phyloP scores from a whole-genome alignment of 2,113 vertebrate species.

The Cololabis saira region DNA sequence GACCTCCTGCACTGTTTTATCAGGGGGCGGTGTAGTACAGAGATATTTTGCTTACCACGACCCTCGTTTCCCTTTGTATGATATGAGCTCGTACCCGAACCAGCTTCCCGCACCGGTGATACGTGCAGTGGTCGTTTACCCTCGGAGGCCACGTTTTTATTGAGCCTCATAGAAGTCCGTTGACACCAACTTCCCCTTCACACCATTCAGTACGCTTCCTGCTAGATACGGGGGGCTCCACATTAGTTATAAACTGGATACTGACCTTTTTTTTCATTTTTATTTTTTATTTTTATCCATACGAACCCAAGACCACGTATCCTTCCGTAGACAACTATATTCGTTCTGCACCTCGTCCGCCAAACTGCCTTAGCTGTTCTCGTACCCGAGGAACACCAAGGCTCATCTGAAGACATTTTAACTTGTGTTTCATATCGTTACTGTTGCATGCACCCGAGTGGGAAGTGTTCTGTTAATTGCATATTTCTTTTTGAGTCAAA shows the following conservation, averaged over 20 bases:
- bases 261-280: not conserved
- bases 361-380: constrained; percentile 63
- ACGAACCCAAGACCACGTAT: not conserved
- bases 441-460: constrained; percentile 71
- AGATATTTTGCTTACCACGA: too few relatives aligned
- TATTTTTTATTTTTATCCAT: not conserved
- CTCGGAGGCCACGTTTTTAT: not conserved
- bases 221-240: not conserved
- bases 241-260: not conserved
- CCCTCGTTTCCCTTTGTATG: too few relatives aligned
- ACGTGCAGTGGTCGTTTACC: constrained; percentile 1
- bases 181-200: too few relatives aligned
- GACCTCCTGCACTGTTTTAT: constrained; percentile 10
- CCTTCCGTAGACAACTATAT: not conserved
- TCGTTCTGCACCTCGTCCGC: constrained; percentile 43
- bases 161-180: not conserved
- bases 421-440: constrained; percentile 36
- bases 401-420: constrained; percentile 60
- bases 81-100: too few relatives aligned
- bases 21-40: not conserved
- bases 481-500: constrained; percentile 31
- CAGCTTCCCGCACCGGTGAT: too few relatives aligned
- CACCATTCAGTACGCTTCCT: not conserved
- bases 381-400: constrained; percentile 42
- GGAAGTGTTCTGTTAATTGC: constrained; percentile 20